A percentile compares a stretch with the other conserved stretches of the same genome.
phyloP scores from a whole-genome alignment of 2,888 invertebrate species.

The Hydrotaea diabolus region DNA sequence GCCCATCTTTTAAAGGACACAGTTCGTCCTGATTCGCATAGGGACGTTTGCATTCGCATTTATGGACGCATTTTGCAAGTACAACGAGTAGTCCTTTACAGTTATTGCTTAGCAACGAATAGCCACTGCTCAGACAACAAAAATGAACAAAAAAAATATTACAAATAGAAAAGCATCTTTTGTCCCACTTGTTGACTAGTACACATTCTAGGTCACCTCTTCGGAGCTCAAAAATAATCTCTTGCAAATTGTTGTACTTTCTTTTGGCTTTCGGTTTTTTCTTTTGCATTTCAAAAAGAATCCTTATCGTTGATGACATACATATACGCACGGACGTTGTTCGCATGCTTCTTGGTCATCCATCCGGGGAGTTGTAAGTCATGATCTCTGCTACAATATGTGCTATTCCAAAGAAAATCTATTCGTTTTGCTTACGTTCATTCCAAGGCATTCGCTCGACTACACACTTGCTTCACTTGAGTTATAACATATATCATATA shows the following conservation, averaged over 20 bases:
- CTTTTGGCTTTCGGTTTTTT: no score
- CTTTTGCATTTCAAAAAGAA: neutral
- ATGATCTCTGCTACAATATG: neutral
- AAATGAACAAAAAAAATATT: no score
- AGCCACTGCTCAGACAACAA: no score
- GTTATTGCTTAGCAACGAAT: no score
- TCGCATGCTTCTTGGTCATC: neutral
- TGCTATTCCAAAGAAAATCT: neutral
- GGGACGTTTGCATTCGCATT: constrained; percentile 21
- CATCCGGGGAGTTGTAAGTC: constrained; percentile 3
- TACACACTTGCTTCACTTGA: neutral
- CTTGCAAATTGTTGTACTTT: neutral
- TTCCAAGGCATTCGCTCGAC: neutral
- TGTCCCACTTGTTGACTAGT: constrained; percentile 13
- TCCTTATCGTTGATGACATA: neutral
- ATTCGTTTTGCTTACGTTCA: neutral
- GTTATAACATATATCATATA: neutral
- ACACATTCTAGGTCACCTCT: neutral
- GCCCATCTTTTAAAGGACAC: constrained; percentile 2
- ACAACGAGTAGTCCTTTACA: no score
- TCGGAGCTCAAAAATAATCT: neutral
- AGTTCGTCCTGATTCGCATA: neutral
- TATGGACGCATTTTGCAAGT: neutral
- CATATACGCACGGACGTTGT: neutral
- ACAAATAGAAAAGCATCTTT: neutral